Percentiles rank a stretch among this genome's conserved stretches.
phyloP scores from a whole-genome alignment of 2,888 invertebrate genomes.

The Scaptomyza polygonia region DNA sequence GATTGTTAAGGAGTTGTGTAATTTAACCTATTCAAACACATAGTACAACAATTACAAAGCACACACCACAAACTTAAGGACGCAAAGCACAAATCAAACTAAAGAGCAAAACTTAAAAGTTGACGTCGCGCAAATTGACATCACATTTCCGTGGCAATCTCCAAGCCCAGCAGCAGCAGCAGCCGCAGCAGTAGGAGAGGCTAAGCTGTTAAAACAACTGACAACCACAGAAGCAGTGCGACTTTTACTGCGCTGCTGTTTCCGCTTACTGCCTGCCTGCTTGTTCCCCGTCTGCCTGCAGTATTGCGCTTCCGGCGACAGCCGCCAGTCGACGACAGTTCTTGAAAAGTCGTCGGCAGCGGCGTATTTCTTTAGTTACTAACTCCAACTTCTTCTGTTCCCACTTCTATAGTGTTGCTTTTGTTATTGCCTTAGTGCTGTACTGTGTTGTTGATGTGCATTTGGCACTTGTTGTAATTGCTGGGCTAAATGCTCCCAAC shows the following conservation, averaged over 20 bases:
- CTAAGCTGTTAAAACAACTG: constrained; percentile 80
- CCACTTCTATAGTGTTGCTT: not conserved
- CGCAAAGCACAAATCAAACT: constrained; percentile 59
- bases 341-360: constrained; percentile 72
- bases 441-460: constrained; percentile 75
- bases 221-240: constrained; percentile 80
- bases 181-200: constrained; percentile 5
- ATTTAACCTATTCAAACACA: constrained; percentile 18
- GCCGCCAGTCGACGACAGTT: constrained; percentile 78
- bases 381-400: constrained; percentile 1
- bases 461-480: constrained; percentile 80
- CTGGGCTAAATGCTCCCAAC: constrained; percentile 27
- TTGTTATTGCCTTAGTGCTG: constrained; percentile 23
- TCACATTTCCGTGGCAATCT: constrained; percentile 75
- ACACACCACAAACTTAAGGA: constrained; percentile 28
- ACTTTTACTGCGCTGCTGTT: constrained; percentile 78
- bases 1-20: constrained; percentile 29
- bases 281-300: constrained; percentile 37
- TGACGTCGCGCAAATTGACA: constrained; percentile 70
- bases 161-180: constrained; percentile 2
- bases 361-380: constrained; percentile 44
- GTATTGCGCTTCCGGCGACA: constrained; percentile 78
- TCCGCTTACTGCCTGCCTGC: constrained; percentile 44
- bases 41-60: constrained; percentile 36
- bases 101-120: constrained; percentile 53